These are phyloP conservation scores for Drosophila serrata DNA, from an alignment of 1,140 invertebrate genomes.

Conservation along the genomic window DNA sequence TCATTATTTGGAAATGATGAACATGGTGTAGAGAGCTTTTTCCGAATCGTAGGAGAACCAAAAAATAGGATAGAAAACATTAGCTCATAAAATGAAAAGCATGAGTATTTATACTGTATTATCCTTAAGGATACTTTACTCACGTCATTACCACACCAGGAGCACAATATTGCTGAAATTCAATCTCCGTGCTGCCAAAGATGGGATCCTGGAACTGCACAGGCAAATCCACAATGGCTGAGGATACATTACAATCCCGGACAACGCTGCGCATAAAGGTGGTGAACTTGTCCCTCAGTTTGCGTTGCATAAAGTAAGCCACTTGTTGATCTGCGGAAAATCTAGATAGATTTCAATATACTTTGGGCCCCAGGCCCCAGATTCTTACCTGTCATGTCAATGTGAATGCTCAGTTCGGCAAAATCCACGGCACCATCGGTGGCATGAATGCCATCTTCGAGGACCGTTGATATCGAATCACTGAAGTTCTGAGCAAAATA, in stretches of 20 bases:
- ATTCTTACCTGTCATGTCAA: slow-evolving; percentile 81
- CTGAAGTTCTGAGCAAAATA: slow-evolving; percentile 92
- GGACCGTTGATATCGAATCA: slow-evolving; percentile 86
- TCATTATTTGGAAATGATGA: background rate
- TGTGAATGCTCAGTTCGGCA: slow-evolving; percentile 88
- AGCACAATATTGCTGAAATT: slow-evolving; percentile 91
- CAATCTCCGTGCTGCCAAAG: slow-evolving; percentile 89
- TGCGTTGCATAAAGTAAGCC: slow-evolving; percentile 88
- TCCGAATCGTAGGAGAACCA: slow-evolving; percentile 4
- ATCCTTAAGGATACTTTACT: slow-evolving; percentile 64
- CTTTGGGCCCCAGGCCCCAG: background rate
- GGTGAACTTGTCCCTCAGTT: slow-evolving; percentile 88
- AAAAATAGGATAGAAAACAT: slow-evolving; percentile 15
- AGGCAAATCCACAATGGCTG: slow-evolving; percentile 87
- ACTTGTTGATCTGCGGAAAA: slow-evolving; percentile 88
- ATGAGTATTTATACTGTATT: too few species aligned
- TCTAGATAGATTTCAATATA: slow-evolving; percentile 1
- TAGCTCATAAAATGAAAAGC: slow-evolving; percentile 28
- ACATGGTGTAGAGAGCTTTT: background rate
- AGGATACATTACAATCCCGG: slow-evolving; percentile 87
- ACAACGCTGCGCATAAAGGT: slow-evolving; percentile 87
- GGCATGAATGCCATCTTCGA: slow-evolving; percentile 86
- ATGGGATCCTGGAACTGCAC: slow-evolving; percentile 90
- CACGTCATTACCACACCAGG: slow-evolving; percentile 91
- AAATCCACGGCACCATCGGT: slow-evolving; percentile 86